A percentile compares a stretch with the other conserved stretches of the same genome.
Conservation (phyloP, 2,113 vertebrate genomes). For the Bostrychus sinensis region DNA sequence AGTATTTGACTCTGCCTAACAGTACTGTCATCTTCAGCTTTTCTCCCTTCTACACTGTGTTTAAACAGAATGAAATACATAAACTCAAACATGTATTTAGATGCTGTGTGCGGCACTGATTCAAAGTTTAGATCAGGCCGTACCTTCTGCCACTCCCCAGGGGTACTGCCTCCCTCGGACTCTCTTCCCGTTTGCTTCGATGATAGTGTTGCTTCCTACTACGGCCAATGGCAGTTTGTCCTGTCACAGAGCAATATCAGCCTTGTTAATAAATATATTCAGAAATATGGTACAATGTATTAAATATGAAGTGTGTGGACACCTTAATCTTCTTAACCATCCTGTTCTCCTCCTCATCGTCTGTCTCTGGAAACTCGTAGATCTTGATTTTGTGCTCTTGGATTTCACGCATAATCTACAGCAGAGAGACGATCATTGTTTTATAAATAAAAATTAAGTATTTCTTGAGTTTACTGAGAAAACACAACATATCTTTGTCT, state of each 20-base stretch:
- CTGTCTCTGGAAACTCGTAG: conserved; percentile 98
- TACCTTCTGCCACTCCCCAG: conserved; percentile 99
- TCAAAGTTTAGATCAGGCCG: too few relatives aligned
- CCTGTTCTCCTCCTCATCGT: conserved; percentile 97
- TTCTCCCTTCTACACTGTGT: too few relatives aligned
- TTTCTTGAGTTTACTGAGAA: too few relatives aligned
- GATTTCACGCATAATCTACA: conserved; percentile 98
- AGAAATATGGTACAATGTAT: background rate
- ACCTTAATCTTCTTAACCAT: conserved; percentile 98
- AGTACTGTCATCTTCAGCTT: too few relatives aligned
- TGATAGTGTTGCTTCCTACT: conserved; percentile 98
- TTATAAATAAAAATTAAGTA: too few relatives aligned
- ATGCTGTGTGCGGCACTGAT: too few relatives aligned
- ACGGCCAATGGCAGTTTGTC: conserved; percentile 98
- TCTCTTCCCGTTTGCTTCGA: conserved; percentile 95
- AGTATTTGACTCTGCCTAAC: too few relatives aligned
- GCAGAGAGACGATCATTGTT: conserved; percentile 10
- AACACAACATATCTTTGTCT: too few relatives aligned
- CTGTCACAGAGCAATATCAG: conserved; percentile 60
- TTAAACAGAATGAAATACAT: too few relatives aligned
- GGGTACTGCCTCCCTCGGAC: conserved; percentile 97
- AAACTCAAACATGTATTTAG: too few relatives aligned
- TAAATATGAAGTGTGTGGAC: background rate
- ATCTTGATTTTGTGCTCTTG: conserved; percentile 99
- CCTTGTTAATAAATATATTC: background rate